phyloP scores from a whole-genome alignment of 2,113 vertebrate species.

The Dipodomys merriami region DNA sequence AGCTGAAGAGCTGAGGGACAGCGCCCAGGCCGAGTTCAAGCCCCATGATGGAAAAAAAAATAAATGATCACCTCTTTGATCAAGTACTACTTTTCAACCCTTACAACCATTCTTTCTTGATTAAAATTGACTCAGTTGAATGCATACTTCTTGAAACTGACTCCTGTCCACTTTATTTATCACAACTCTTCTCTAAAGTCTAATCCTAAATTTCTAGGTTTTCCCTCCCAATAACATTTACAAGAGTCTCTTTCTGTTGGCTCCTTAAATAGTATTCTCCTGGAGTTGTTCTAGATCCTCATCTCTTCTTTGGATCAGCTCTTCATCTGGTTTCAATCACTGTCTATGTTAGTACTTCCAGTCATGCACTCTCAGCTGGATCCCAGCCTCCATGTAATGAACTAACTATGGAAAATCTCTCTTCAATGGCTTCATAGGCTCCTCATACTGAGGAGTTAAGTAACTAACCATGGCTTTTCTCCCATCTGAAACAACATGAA shows the following conservation, averaged over 20 bases:
- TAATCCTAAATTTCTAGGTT: background rate
- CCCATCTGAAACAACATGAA: background rate
- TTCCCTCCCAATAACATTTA: background rate
- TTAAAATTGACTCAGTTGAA: slow-evolving; percentile 20
- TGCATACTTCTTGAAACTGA: background rate
- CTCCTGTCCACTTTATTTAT: background rate
- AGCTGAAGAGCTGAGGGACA: no score
- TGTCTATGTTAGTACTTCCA: background rate
- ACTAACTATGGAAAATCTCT: background rate
- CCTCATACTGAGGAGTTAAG: slow-evolving; percentile 14
- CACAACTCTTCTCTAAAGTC: background rate
- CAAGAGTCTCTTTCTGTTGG: background rate
- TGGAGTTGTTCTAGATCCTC: background rate
- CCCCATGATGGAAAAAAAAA: no score
- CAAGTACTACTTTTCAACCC: background rate
- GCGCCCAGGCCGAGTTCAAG: no score
- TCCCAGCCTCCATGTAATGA: background rate
- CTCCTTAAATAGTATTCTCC: background rate
- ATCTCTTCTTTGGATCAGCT: background rate
- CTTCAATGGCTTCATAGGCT: background rate
- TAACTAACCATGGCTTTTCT: background rate
- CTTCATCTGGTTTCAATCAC: background rate
- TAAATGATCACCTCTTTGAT: background rate
- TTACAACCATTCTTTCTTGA: background rate
- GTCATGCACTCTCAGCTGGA: background rate